Evolutionary conservation across 2,113 vertebrate species (phyloP).

Genomic region (Seriola rivoliana): DNA sequence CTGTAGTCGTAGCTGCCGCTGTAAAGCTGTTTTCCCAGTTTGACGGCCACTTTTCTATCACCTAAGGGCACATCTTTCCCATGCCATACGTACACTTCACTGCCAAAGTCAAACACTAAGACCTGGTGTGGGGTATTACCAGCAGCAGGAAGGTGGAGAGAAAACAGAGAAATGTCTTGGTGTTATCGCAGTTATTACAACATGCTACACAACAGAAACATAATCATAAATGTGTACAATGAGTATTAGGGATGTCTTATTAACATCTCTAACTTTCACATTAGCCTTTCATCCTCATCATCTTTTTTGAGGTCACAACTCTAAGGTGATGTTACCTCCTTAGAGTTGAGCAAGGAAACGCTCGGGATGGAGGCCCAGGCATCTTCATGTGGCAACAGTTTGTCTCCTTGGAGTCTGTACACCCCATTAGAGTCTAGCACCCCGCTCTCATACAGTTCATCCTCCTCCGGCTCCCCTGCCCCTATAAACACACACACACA

Average conservation of each 20-base stretch:
- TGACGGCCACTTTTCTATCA: conserved; percentile 86
- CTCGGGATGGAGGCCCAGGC: conserved; percentile 86
- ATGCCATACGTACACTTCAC: conserved; percentile 87
- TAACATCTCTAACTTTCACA: background rate
- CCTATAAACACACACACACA: conserved; percentile 64
- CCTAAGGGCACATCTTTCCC: conserved; percentile 86
- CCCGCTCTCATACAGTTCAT: conserved; percentile 86
- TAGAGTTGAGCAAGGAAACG: conserved; percentile 83
- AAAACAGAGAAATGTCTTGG: background rate
- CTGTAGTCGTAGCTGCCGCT: conserved; percentile 84
- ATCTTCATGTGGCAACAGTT: conserved; percentile 85
- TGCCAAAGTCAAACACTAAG: conserved; percentile 87
- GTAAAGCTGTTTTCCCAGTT: conserved; percentile 86
- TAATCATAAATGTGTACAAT: background rate
- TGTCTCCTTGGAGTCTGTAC: conserved; percentile 84
- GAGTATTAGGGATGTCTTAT: background rate
- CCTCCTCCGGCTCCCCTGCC: conserved; percentile 86
- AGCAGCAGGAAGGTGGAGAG: background rate
- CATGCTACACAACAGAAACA: background rate
- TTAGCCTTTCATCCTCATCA: background rate
- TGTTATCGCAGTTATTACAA: background rate
- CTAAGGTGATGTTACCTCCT: conserved; percentile 78
- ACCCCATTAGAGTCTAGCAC: conserved; percentile 84
- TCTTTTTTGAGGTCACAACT: background rate
- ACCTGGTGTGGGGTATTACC: conserved; percentile 70